Evolutionary conservation across 2,113 vertebrate species (phyloP).

Genomic region (Harpagus bidentatus): DNA sequence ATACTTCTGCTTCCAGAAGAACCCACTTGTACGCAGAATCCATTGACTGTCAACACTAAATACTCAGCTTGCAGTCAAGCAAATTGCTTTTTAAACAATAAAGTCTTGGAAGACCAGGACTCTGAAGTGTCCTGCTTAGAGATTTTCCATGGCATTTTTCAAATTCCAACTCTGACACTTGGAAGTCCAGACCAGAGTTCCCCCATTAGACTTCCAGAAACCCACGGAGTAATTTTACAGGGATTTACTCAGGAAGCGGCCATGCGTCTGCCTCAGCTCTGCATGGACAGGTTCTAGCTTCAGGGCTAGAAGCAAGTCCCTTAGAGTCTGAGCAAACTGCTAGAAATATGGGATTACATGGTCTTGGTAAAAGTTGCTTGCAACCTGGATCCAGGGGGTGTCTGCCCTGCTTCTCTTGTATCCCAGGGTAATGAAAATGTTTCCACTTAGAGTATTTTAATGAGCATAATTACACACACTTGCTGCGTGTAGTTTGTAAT

Average conservation of each 20-base stretch:
- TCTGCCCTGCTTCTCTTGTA: background rate
- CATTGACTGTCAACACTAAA: background rate
- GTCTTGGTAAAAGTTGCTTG: background rate
- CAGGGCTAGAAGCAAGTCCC: background rate
- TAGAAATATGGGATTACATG: background rate
- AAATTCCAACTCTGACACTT: background rate
- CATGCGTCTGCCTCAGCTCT: background rate
- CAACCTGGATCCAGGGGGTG: background rate
- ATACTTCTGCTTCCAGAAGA: background rate
- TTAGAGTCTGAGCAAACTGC: background rate
- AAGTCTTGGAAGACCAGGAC: background rate
- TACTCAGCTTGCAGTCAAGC: background rate
- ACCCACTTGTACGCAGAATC: background rate
- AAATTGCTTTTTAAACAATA: background rate
- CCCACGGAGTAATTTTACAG: background rate
- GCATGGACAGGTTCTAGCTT: background rate
- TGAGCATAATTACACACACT: background rate
- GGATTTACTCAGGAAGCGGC: background rate
- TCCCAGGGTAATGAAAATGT: background rate
- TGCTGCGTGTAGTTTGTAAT: background rate
- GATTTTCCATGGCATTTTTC: background rate
- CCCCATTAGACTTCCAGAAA: background rate
- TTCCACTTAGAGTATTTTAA: conserved; percentile 17
- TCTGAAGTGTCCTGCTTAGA: background rate
- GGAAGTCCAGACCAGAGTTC: background rate